Conservation (phyloP, 2,113 vertebrate genomes). For the Zingel zingel region DNA sequence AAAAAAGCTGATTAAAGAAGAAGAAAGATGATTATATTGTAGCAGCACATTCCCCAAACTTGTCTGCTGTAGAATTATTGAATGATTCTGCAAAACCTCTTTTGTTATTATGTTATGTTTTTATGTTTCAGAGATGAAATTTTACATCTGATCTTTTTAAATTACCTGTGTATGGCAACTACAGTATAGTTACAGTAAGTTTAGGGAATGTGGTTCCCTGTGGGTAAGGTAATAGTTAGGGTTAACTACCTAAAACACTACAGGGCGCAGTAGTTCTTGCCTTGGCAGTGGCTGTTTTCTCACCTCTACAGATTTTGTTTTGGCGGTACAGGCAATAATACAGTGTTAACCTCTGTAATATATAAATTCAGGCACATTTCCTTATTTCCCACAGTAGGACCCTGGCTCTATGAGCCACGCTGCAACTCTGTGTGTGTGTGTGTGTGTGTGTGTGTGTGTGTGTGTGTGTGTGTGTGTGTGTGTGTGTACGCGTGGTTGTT, state of each 20-base stretch:
- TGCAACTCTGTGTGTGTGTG: background rate
- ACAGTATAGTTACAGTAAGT: too few relatives aligned
- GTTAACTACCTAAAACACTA: background rate
- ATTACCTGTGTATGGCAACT: background rate
- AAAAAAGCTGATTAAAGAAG: background rate
- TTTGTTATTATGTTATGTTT: too few relatives aligned
- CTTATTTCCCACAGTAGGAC: constrained; percentile 15
- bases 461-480: background rate
- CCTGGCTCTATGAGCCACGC: constrained; percentile 3
- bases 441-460: background rate
- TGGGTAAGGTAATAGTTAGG: background rate
- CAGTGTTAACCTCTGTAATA: constrained; percentile 7
- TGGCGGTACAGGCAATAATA: background rate
- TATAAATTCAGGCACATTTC: constrained; percentile 21
- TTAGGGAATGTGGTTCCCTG: background rate
- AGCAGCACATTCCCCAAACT: background rate
- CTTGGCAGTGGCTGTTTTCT: constrained; percentile 1
- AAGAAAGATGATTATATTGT: background rate
- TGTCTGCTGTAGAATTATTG: background rate
- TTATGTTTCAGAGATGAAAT: background rate
- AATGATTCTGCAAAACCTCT: background rate
- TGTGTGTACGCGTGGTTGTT: constrained; percentile 40
- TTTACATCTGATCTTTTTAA: background rate
- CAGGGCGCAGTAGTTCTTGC: too few relatives aligned
- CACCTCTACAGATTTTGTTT: background rate